These are phyloP conservation scores for Chaenodraco wilsoni DNA, from an alignment of 2,797 vertebrate genomes.

Conservation along the genomic window DNA sequence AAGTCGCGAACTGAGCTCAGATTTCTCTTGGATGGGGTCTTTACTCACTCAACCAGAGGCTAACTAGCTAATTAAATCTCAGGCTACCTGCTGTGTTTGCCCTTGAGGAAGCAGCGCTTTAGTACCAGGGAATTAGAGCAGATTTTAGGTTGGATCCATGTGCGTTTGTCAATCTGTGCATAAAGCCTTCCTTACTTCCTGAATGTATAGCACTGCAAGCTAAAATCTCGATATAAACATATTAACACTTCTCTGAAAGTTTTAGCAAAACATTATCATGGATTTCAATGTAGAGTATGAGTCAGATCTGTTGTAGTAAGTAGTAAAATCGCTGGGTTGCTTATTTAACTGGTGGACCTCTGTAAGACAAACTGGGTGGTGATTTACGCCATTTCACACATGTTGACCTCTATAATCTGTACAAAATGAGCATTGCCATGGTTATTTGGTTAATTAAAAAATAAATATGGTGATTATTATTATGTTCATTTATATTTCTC, in stretches of 20 bases:
- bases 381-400: too few species aligned
- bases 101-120: slow-evolving; percentile 54
- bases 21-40: slow-evolving; percentile 51
- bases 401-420: too few species aligned
- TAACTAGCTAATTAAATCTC: slow-evolving; percentile 71
- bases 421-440: too few species aligned
- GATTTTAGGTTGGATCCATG: slow-evolving; percentile 18
- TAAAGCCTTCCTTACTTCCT: background rate
- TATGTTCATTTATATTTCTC: too few species aligned
- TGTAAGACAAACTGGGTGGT: background rate
- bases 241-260: background rate
- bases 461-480: too few species aligned
- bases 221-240: background rate
- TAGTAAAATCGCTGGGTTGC: background rate
- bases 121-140: slow-evolving; percentile 31
- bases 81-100: slow-evolving; percentile 64
- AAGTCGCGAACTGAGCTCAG: slow-evolving; percentile 49
- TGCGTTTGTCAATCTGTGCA: slow-evolving; percentile 11
- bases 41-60: slow-evolving; percentile 60
- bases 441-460: too few species aligned
- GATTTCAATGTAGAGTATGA: too few species aligned
- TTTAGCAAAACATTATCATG: background rate
- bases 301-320: background rate
- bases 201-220: background rate
- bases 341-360: background rate